phyloP scores from a whole-genome alignment of 2,797 vertebrate genomes.

The Anas bernieri region DNA sequence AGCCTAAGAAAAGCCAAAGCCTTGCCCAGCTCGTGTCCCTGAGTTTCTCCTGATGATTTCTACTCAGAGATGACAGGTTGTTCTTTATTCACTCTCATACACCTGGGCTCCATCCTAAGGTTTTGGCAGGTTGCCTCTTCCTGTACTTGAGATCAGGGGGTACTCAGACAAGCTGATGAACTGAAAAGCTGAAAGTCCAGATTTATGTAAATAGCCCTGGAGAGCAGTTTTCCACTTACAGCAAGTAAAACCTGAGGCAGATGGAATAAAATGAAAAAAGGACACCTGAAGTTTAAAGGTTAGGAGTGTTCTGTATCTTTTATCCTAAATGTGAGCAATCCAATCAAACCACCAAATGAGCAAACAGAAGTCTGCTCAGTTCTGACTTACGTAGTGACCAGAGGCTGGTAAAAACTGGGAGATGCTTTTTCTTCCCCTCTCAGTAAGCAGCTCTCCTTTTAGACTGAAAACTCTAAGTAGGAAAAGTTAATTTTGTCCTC shows the following conservation, averaged over 20 bases:
- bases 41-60: not conserved
- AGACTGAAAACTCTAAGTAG: not conserved
- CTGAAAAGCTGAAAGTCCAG: not conserved
- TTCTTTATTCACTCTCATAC: not conserved
- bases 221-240: not conserved
- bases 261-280: not conserved
- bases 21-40: not conserved
- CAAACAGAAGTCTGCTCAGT: not conserved
- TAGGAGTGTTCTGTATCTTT: not conserved
- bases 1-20: not conserved
- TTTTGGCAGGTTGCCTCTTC: not conserved
- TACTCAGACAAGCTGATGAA: not conserved
- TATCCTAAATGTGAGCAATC: not conserved
- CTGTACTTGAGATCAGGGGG: not conserved
- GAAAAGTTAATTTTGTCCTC: not conserved
- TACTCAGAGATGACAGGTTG: not conserved
- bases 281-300: not conserved
- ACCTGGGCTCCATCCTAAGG: not conserved
- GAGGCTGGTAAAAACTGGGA: not conserved
- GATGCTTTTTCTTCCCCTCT: not conserved
- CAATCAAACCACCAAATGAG: not conserved
- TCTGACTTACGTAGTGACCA: rapidly evolving
- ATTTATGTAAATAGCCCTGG: not conserved
- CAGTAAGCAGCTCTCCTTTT: not conserved
- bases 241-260: not conserved